phyloP scores from a whole-genome alignment of 2,113 vertebrate species.

The Mustelus asterias region DNA sequence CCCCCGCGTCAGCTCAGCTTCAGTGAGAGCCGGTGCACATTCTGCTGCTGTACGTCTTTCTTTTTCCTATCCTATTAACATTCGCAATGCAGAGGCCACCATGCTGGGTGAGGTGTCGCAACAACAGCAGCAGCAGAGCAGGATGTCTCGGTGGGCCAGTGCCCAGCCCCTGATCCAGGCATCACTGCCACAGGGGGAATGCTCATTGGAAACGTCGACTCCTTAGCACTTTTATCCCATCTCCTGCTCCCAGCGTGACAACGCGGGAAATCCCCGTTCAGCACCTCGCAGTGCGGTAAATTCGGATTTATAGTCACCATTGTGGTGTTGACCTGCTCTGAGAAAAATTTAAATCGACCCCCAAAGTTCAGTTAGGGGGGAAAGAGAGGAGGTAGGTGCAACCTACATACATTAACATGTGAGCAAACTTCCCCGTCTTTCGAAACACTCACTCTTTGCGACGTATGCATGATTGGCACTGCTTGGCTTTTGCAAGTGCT shows the following conservation, averaged over 20 bases:
- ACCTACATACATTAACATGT: background rate
- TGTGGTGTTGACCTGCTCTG: background rate
- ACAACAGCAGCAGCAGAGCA: no score
- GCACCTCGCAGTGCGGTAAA: background rate
- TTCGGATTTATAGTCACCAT: background rate
- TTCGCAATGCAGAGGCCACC: background rate
- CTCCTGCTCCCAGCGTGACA: background rate
- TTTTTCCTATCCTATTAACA: no score
- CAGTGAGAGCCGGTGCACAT: background rate
- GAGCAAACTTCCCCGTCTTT: background rate
- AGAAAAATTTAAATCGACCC: background rate
- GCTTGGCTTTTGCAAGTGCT: background rate
- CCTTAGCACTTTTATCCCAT: background rate
- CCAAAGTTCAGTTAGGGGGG: background rate
- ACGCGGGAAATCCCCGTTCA: background rate
- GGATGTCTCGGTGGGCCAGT: background rate
- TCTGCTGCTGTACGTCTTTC: background rate
- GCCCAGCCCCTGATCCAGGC: no score
- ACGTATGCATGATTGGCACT: background rate
- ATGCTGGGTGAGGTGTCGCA: background rate
- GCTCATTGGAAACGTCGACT: background rate
- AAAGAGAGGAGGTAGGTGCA: background rate
- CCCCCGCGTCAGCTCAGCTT: background rate
- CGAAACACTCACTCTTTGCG: no score
- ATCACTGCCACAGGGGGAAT: background rate